These are phyloP conservation scores for Timema podura DNA, from an alignment of 2,888 invertebrate genomes.

Conservation along the genomic window DNA sequence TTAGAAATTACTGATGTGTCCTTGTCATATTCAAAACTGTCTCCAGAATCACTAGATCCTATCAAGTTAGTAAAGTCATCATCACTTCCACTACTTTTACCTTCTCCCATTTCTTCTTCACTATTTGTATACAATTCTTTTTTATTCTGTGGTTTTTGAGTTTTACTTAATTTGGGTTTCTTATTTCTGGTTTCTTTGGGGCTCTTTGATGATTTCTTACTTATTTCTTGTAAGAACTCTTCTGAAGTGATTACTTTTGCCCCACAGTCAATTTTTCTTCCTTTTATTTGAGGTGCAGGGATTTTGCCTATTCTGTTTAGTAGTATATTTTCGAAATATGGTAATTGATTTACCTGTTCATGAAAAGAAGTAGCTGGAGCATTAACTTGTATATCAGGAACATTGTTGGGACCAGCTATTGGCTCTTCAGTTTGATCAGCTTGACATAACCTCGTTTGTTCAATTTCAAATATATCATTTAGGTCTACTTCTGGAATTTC, in stretches of 20 bases:
- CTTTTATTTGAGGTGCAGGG: not conserved
- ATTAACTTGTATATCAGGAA: too few species aligned
- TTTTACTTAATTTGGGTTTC: not conserved
- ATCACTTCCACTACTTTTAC: not conserved
- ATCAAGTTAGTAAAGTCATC: not conserved
- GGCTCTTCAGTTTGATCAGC: too few species aligned
- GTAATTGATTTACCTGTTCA: not conserved
- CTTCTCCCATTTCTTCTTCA: not conserved
- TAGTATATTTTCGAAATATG: not conserved
- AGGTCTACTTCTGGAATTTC: not conserved
- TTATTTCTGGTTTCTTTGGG: not conserved
- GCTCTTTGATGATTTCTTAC: not conserved
- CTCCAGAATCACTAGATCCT: too few species aligned
- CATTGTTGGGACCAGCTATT: too few species aligned
- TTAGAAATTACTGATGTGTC: not conserved
- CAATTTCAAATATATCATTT: not conserved
- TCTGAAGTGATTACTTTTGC: constrained; percentile 1
- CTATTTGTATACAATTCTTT: not conserved
- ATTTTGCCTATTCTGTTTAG: not conserved
- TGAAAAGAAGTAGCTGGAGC: too few species aligned
- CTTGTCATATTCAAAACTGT: not conserved
- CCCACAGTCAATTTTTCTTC: not conserved
- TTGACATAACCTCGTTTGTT: not conserved
- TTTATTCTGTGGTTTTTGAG: not conserved
- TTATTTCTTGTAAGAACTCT: not conserved